phyloP scores from a whole-genome alignment of 2,797 vertebrate genomes.

The Geotrypetes seraphini region DNA sequence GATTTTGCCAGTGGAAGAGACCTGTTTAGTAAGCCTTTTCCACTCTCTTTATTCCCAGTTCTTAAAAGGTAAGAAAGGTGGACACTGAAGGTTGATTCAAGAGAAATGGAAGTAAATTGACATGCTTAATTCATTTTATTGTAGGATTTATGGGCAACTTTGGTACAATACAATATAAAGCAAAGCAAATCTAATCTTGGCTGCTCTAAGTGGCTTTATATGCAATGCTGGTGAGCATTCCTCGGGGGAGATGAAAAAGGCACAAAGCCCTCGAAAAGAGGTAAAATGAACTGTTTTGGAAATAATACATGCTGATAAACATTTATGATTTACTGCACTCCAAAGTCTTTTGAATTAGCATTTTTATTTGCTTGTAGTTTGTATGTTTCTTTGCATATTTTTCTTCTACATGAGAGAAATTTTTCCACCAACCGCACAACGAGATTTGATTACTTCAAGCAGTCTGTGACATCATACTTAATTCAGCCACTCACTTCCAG shows the following conservation, averaged over 20 bases:
- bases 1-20: too few relatives aligned
- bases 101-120: not conserved
- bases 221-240: too few relatives aligned
- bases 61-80: too few relatives aligned
- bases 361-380: too few relatives aligned
- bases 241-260: conserved; percentile 8
- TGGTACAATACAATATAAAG: not conserved
- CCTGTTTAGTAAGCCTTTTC: too few relatives aligned
- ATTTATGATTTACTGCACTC: conserved; percentile 40
- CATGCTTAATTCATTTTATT: not conserved
- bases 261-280: conserved; percentile 15
- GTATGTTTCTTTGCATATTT: conserved; percentile 41
- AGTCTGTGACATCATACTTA: too few relatives aligned
- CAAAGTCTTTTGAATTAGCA: conserved; percentile 43
- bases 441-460: too few relatives aligned
- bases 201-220: not conserved
- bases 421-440: too few relatives aligned
- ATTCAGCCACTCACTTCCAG: too few relatives aligned
- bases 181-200: not conserved
- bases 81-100: fast-evolving
- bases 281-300: conserved; percentile 27
- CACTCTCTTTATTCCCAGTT: too few relatives aligned
- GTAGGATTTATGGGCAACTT: fast-evolving
- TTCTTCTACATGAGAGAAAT: conserved; percentile 38
- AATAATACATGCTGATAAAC: conserved; percentile 36